Evolutionary conservation across 1,140 invertebrate genomes (phyloP), one percentile per base, ranked within the genome.

Genomic region (Pogonognathellus flavescens): DNA sequence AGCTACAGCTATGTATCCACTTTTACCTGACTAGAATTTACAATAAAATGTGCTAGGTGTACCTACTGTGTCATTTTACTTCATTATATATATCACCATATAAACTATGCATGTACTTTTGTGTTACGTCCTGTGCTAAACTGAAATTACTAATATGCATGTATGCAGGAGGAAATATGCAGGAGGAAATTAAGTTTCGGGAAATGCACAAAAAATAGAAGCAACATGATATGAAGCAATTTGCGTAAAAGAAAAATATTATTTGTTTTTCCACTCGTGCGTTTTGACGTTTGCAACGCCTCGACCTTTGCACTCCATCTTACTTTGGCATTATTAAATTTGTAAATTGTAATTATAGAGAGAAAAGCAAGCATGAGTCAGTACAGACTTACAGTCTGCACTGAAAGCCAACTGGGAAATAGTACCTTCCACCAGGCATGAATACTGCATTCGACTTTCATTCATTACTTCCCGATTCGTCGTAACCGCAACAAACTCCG

Each of bases 381-480:
- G 20, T 2, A 6, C 9, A 66, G 22, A 20, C 9, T 25, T 25
- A 66, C 20, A 31, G 22, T 20, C 25, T 49, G 49, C 41, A 31
- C 13, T 50, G 62, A 66, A 76, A 76, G n/a, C 70, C 31, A 16
- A 50, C 22, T 41, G 70, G 41, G 70, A 76, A 49, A 76, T 76
- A 76, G 31, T 41, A 41, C 70, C 70, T 76, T 76, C 14, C 31
- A 76, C 70, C 16, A 76, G 18, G 49, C 70, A 50, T 76, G 70
- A 49, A 76, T 76, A 49, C 41, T 76, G 41, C 41, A 49, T 76
- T n/a, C 41, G 13, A 76, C 41, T 76, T 76, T 11, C 70, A 76
- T 76, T 76, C 70, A 76, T 76, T 76, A 50, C 70, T 76, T 41
- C 41, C 70, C 41, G 70, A 76, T 76, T 76, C 70, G 53, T 57